Conservation (phyloP, 1,140 invertebrate species). For the Artemia franciscana region DNA sequence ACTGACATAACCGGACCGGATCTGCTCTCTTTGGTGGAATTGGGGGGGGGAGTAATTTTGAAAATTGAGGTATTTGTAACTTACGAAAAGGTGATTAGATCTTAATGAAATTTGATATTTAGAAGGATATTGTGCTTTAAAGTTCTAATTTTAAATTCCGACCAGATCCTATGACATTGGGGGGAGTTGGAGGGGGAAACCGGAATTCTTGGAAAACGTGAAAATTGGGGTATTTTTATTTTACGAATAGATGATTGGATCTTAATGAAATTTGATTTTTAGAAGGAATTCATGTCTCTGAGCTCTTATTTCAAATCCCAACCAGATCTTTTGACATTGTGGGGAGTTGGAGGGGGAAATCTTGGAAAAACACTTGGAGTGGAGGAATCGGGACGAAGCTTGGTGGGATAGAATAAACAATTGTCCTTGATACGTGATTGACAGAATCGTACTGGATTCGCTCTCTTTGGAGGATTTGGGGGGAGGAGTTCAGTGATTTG, state of each 20-base stretch:
- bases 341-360: not conserved
- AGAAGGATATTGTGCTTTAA: too few species aligned
- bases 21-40: too few species aligned
- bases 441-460: not conserved
- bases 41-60: too few species aligned
- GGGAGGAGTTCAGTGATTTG: not conserved
- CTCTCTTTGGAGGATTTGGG: not conserved
- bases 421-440: too few species aligned
- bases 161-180: too few species aligned
- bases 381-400: not conserved
- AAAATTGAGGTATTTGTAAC: not conserved
- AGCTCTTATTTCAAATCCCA: not conserved
- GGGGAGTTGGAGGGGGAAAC: not conserved
- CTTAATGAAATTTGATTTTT: not conserved
- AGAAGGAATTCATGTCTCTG: not conserved
- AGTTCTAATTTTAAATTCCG: too few species aligned
- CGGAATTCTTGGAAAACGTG: not conserved
- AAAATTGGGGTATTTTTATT: not conserved
- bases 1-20: too few species aligned
- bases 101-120: not conserved
- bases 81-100: not conserved
- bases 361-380: not conserved
- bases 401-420: not conserved
- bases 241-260: not conserved
- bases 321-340: not conserved